Evolutionary conservation across 1,140 invertebrate species (phyloP).

Genomic region (Tetragnatha versicolor): DNA sequence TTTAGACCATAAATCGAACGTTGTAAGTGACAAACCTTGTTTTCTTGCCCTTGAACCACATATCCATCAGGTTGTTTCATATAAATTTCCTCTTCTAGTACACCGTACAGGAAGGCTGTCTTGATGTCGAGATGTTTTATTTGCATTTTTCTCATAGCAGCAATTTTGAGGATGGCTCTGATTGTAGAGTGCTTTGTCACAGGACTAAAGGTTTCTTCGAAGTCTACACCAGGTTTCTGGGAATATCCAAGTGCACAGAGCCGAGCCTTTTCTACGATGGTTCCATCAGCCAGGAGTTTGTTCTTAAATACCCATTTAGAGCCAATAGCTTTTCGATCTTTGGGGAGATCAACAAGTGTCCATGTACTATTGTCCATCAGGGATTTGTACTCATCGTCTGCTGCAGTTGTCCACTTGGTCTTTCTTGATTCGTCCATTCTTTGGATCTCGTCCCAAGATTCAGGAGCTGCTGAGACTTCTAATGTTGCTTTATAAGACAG

Average conservation of each 20-base stretch:
- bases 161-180: not conserved
- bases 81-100: not conserved
- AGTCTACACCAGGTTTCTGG: no score
- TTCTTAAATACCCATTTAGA: slow-evolving; percentile 31
- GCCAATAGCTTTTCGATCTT: slow-evolving; percentile 1
- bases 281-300: slow-evolving; percentile 16
- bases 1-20: not conserved
- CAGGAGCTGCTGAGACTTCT: slow-evolving; percentile 59
- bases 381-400: slow-evolving; percentile 19
- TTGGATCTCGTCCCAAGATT: slow-evolving; percentile 56
- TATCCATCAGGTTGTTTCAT: slow-evolving; percentile 6
- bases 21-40: not conserved
- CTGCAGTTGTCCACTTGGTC: slow-evolving; percentile 25
- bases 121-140: not conserved
- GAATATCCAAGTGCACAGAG: not conserved
- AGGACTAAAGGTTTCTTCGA: no score
- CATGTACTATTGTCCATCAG: slow-evolving; percentile 4
- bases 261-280: slow-evolving; percentile 24
- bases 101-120: not conserved
- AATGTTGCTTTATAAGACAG: slow-evolving; percentile 60
- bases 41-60: not conserved
- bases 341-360: not conserved
- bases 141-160: not conserved
- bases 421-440: not conserved
- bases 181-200: no score